Conservation (phyloP, 1,140 invertebrate genomes). For the Bombus breviceps region DNA sequence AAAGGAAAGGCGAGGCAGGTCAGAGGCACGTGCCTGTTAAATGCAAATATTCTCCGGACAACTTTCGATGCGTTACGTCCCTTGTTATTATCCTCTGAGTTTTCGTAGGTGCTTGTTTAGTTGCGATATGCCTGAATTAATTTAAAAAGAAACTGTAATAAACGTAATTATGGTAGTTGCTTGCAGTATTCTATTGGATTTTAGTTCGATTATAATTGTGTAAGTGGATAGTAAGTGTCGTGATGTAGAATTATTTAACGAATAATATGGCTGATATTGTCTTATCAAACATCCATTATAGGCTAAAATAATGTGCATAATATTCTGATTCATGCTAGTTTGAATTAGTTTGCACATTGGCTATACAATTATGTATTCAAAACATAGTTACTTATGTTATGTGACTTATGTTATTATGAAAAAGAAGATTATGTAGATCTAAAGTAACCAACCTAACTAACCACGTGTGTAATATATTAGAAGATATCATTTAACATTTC, state of each 20-base stretch:
- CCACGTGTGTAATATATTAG: too few species aligned
- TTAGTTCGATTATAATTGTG: neutral
- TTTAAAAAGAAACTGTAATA: neutral
- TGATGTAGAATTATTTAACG: too few species aligned
- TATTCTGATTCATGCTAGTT: too few species aligned
- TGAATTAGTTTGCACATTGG: too few species aligned
- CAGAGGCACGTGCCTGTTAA: conserved; percentile 50
- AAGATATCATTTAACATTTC: neutral
- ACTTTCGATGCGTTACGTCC: neutral
- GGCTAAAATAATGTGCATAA: too few species aligned
- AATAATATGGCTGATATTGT: too few species aligned
- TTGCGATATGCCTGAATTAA: neutral
- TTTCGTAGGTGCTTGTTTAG: conserved; percentile 25
- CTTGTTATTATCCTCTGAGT: conserved; percentile 12
- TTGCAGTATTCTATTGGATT: neutral
- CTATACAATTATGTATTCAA: too few species aligned
- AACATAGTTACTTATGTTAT: too few species aligned
- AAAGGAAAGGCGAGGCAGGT: conserved; percentile 9
- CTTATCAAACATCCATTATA: too few species aligned
- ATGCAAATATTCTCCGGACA: conserved; percentile 56
- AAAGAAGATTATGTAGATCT: too few species aligned
- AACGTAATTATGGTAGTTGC: neutral
- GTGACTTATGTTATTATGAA: too few species aligned
- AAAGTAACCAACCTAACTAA: too few species aligned
- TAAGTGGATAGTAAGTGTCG: neutral